Conservation (phyloP, 2,797 vertebrate species). For the Gouania willdenowi region DNA sequence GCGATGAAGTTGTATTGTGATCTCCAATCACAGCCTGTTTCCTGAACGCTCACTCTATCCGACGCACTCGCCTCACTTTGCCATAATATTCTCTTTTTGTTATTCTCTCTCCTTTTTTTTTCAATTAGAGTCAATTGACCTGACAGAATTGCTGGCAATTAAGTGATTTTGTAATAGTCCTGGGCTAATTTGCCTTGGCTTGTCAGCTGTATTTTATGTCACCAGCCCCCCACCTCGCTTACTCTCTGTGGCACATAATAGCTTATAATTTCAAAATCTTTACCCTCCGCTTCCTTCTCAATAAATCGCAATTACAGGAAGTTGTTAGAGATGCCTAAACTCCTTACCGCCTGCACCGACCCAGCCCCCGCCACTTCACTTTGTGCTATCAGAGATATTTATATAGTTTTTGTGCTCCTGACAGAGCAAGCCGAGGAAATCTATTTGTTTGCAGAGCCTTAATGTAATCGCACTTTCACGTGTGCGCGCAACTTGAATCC, state of each 20-base stretch:
- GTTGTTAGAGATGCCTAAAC: conserved; percentile 92
- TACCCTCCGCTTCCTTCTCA: conserved; percentile 97
- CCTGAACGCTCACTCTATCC: conserved; percentile 85
- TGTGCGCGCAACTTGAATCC: conserved; percentile 91
- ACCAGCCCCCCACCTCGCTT: conserved; percentile 82
- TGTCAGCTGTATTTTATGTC: conserved; percentile 99
- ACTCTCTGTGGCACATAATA: conserved; percentile 91
- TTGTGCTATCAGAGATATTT: conserved; percentile 82
- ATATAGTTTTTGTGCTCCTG: conserved; percentile 76
- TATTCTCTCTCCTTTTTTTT: conserved; percentile 66
- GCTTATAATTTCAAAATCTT: conserved; percentile 99
- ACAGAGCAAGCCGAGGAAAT: conserved; percentile 77
- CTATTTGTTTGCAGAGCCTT: conserved; percentile 75
- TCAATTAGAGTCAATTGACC: conserved; percentile 99
- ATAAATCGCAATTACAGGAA: conserved; percentile 99
- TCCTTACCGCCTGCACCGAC: conserved; percentile 19
- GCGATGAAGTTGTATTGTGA: conserved; percentile 38
- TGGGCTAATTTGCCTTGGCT: conserved; percentile 97
- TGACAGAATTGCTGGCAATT: conserved; percentile 99
- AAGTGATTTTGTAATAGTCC: conserved; percentile 99
- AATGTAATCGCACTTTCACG: conserved; percentile 75
- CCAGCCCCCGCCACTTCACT: conserved; percentile 65
- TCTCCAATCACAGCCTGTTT: conserved; percentile 83
- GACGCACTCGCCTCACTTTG: conserved; percentile 68
- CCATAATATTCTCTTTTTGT: conserved; percentile 83